Evolutionary conservation across 2,888 invertebrate species (phyloP), one percentile per base, ranked within the genome.

Genomic region (Linnaemya tessellans): DNA sequence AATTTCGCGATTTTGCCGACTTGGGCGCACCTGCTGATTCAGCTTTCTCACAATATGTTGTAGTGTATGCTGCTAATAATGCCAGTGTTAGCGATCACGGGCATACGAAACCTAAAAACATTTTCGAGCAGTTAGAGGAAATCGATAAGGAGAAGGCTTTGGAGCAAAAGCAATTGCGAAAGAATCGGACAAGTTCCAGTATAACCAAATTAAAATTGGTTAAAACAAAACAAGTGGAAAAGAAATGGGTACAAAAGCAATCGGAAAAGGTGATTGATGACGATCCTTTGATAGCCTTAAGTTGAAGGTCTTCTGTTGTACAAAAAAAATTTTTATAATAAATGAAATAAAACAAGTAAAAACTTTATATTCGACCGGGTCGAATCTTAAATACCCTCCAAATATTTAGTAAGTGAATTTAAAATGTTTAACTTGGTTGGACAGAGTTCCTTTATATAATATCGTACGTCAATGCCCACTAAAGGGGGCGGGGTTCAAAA

Each of bases 1-100:
- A 85, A 54, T 85, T 85, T 71, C 51, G 75, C 11, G 85, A 85
- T 56, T 85, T 85, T 71, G 85, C 85, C 1, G 85, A 85, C 54
- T 73, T 85, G n/a, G 65, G 75, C 20, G 54, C 71, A 1, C 82
- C 82, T 0, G 41, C 43, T 0, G 82, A 85, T 22, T 71, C 85
- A 0, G 82, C 41, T 4, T 85, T 70, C 25, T 85, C 85, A 0
- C 85, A 85, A 20, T 85, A 67, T 62, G 79, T 82, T 0, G 85
- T 85, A 3, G 82, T 85, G 0, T 85, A 85, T 67, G 82, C 85
- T 2, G 65, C 74, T 3, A 82, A 80, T 20, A 85, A 85, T 62
- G 60, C 79, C 2, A 71, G 79, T 2, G 1, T 7, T 5, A 15
- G 2, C n/a, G 15, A 5, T 0, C 41, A 18, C 0, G 30, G 60